Base-by-base conservation (phyloP, 2,113 vertebrate genomes). In the Sminthopsis crassicaudata region DNA sequence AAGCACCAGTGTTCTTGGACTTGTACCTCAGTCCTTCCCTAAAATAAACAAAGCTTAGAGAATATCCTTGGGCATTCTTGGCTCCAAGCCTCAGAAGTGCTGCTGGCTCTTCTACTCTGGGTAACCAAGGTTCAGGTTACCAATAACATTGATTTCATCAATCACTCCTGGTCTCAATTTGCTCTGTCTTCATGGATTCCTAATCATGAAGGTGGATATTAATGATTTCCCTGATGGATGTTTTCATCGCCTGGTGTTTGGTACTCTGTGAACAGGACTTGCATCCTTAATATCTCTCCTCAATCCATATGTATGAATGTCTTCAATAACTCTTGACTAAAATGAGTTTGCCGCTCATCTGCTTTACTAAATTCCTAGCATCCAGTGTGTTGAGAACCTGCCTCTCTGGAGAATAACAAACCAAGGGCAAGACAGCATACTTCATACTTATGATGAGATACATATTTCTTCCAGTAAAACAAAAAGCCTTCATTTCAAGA, bases 361-460 rank as follows among this genome's bases (percentile, higher is more conserved):
- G 16, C 51, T 91, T 96, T 91, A 22, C 60, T 91, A 46, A 90
- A 88, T 88, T 95, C 57, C 93, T 96, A 94, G 93, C 94, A 93
- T 36, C 10, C 36, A 51, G 46, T 48, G 6, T 50, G 89, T 26
- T 84, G 52, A 36, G 14, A 94, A 60, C 2, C 76, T 55, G 53
- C 90, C 95, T 92, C 96, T 95, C 96, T 57, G 27, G 96, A 95
- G 95, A 94, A 84, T 91, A 95, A 94, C 30, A 27, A 92, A 89
- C 46, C 48, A 42, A 95, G 95, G 95, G 96, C 96, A 89, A 46
- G 95, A 97, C 95, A 89, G 53, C 22, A 84, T 94, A 94, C 96
- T 97, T 95, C 46, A 52, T 91, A 88, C 96, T 91, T 94, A 93
- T 94, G 93, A 97, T 0, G 36, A 93, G 91, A 96, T 36, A 26